phyloP scores from a whole-genome alignment of 2,113 vertebrate genomes.

The Lathamus discolor region DNA sequence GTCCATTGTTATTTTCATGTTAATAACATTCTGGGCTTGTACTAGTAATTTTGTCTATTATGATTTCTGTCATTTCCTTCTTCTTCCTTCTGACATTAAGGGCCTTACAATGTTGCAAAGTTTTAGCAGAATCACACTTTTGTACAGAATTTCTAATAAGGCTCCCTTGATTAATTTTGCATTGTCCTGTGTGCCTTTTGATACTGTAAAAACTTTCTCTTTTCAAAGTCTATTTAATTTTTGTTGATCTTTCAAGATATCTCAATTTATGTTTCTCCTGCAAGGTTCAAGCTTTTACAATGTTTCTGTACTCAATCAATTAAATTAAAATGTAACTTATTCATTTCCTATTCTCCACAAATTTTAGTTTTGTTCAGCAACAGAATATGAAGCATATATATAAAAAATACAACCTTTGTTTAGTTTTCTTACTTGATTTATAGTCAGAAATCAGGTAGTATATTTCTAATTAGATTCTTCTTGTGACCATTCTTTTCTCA shows the following conservation, averaged over 20 bases:
- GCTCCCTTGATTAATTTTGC: not conserved
- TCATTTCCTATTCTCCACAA: not conserved
- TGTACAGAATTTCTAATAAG: not conserved
- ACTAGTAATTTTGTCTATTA: not conserved
- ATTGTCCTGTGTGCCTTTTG: not conserved
- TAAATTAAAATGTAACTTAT: not conserved
- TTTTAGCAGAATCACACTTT: not conserved
- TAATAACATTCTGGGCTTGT: not conserved
- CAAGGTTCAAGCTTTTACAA: not conserved
- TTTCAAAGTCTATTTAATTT: not conserved
- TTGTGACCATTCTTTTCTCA: not conserved
- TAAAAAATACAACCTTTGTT: not conserved
- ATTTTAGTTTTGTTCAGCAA: not conserved
- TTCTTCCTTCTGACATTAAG: not conserved
- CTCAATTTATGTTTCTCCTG: not conserved
- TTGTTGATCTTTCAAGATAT: not conserved
- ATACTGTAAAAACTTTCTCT: not conserved
- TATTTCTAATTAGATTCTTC: not conserved
- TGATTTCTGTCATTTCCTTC: not conserved
- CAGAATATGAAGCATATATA: not conserved
- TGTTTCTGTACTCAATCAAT: not conserved
- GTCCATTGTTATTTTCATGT: not conserved
- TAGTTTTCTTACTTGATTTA: not conserved
- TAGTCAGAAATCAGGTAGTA: not conserved
- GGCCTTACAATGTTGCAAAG: not conserved